Evolutionary conservation across 2,888 invertebrate species (phyloP).

Genomic region (Blastobasis adustella): DNA sequence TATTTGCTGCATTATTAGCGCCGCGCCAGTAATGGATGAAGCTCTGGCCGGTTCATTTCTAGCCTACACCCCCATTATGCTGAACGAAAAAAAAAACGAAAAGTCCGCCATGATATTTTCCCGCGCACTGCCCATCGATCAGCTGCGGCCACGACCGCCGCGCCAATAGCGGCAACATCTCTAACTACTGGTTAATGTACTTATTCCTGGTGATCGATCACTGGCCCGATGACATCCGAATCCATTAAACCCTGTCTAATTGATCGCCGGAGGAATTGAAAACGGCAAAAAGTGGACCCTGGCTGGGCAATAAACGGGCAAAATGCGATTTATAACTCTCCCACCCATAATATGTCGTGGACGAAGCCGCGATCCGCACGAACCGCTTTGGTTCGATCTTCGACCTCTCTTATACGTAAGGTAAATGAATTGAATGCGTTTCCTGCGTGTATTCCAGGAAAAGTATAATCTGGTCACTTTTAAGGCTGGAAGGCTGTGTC

Average conservation of each 20-base stretch:
- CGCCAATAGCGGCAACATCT: constrained; percentile 31
- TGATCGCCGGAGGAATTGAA: constrained; percentile 62
- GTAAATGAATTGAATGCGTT: no score
- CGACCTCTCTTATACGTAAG: no score
- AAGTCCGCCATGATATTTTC: constrained; percentile 14
- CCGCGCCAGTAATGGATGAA: constrained; percentile 9
- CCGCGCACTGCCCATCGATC: constrained; percentile 30
- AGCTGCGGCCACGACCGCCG: constrained; percentile 22
- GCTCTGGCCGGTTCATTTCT: constrained; percentile 10
- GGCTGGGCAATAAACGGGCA: background rate
- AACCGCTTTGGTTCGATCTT: no score
- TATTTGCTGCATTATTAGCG: constrained; percentile 7
- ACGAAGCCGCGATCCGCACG: background rate
- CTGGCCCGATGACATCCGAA: constrained; percentile 51
- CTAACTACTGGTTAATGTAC: constrained; percentile 61
- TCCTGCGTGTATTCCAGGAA: no score
- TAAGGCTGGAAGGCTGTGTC: no score
- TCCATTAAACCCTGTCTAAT: constrained; percentile 69
- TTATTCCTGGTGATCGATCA: constrained; percentile 63
- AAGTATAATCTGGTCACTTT: no score
- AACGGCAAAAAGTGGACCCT: constrained; percentile 50
- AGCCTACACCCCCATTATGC: constrained; percentile 7
- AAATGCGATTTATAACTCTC: background rate
- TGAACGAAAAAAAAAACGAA: constrained; percentile 17
- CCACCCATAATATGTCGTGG: no score